Base-by-base conservation (phyloP, 1,140 invertebrate species). In the Bactericera cockerelli region DNA sequence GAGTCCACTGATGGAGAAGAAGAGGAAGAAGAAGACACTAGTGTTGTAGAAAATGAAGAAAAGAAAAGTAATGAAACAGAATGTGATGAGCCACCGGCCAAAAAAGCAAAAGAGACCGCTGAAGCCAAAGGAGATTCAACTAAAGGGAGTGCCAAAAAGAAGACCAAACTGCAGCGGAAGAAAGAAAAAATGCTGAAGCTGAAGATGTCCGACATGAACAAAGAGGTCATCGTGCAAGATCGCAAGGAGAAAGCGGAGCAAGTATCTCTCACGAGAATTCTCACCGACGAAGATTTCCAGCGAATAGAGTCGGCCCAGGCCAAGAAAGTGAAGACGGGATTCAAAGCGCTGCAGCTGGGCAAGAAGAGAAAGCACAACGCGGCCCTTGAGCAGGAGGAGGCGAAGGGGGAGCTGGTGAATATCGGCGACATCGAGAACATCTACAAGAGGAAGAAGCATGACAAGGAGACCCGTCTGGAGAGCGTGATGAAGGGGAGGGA, bases 201-300 rank as follows among this genome's bases (percentile, higher is more conserved):
- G 28, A 31, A 31, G 13, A 13, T 6, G 28, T 4, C 28, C 4
- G 28, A 31, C 13, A 13, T 31, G 28, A 31, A 31, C 13, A 31
- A 31, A 13, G 65, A 70, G 64, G 64, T 65, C 28, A 57, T 65
- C 42, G 68, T 62, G 69, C 73, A 69, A 70, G 73, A 79, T 57
- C 80, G 79, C 65, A 75, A 72, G 63, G 73, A 74, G 63, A 81
- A 81, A 66, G 91, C 92, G 1, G 75, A 82, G 56, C 73, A 83
- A 68, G 76, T 94, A 58, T 85, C 82, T 42, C 72, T 83, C 42
- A 80, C 81, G 16, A 78, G 88, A 63, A 84, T 99, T 63, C 79
- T 99, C 31, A 90, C 89, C 0, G 93, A 98, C 74, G 89, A 92
- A 69, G 95, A 99, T 70, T 99, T 98, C 68, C 83, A 86, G 67